Conservation (phyloP, 2,113 vertebrate species). For the Epinephelus lanceolatus region DNA sequence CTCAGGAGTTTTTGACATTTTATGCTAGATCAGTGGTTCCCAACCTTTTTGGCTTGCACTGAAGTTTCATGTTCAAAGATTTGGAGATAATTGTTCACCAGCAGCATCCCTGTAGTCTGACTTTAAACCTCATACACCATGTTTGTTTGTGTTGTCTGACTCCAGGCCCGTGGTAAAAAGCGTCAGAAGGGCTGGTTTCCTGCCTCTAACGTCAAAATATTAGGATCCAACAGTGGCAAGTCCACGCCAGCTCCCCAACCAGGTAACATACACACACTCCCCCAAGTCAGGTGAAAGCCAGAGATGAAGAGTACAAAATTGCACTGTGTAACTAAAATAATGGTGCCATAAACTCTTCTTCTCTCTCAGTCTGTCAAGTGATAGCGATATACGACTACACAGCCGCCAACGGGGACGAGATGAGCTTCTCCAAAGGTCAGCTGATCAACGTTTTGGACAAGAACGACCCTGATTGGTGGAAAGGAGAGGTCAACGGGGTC, state of each 20-base stretch:
- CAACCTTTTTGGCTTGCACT: background rate
- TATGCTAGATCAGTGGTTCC: no score
- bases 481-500: slow-evolving; percentile 90
- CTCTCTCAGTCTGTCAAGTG: slow-evolving; percentile 91
- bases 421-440: slow-evolving; percentile 94
- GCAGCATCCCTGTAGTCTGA: background rate
- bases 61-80: background rate
- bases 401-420: slow-evolving; percentile 92
- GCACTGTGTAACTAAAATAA: background rate
- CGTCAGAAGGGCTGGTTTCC: slow-evolving; percentile 98
- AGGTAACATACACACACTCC: slow-evolving; percentile 82
- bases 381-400: slow-evolving; percentile 95
- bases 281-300: background rate
- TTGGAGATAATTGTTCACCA: background rate
- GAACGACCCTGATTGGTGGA: slow-evolving; percentile 96
- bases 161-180: slow-evolving; percentile 95
- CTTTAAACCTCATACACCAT: background rate
- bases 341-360: background rate
- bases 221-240: slow-evolving; percentile 93
- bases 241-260: slow-evolving; percentile 88
- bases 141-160: slow-evolving; percentile 31
- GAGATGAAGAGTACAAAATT: background rate
- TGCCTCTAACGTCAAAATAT: slow-evolving; percentile 91
- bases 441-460: slow-evolving; percentile 93
- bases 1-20: background rate